Conservation (phyloP, 2,888 invertebrate species). For the Lycocerus yunnanus region DNA sequence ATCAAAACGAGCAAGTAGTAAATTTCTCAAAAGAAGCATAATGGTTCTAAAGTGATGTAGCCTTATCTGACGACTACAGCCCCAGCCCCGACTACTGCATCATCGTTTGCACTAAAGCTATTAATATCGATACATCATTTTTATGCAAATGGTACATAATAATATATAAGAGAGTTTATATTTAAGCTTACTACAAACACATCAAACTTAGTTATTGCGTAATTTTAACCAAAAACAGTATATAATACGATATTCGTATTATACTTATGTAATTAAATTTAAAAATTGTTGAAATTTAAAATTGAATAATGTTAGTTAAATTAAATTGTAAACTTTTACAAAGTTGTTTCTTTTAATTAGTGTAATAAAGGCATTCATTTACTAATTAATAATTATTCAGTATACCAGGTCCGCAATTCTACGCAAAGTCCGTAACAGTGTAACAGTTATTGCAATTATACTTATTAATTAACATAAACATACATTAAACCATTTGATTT, state of each 20-base stretch:
- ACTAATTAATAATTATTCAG: neutral
- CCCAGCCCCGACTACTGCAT: slow-evolving; percentile 38
- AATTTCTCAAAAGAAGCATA: slow-evolving; percentile 44
- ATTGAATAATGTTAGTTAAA: neutral
- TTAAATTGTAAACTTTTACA: neutral
- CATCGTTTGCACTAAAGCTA: slow-evolving; percentile 35
- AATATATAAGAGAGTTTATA: slow-evolving; percentile 24
- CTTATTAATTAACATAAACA: no score
- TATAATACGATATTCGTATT: neutral
- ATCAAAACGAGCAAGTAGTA: slow-evolving; percentile 41
- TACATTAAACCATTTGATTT: no score
- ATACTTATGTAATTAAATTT: neutral
- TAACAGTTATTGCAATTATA: no score
- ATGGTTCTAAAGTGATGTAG: slow-evolving; percentile 44
- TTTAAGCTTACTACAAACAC: slow-evolving; percentile 11
- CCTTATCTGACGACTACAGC: slow-evolving; percentile 47
- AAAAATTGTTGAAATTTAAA: neutral
- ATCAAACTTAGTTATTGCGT: slow-evolving; percentile 4
- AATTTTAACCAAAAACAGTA: neutral
- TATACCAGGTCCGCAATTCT: no score
- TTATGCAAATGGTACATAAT: slow-evolving; percentile 29
- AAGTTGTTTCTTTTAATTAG: neutral
- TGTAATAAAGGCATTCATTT: neutral
- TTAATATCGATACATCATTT: slow-evolving; percentile 42
- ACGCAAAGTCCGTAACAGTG: no score